Evolutionary conservation across 2,888 invertebrate genomes (phyloP).

Genomic region (Blastobasis lacticolella): DNA sequence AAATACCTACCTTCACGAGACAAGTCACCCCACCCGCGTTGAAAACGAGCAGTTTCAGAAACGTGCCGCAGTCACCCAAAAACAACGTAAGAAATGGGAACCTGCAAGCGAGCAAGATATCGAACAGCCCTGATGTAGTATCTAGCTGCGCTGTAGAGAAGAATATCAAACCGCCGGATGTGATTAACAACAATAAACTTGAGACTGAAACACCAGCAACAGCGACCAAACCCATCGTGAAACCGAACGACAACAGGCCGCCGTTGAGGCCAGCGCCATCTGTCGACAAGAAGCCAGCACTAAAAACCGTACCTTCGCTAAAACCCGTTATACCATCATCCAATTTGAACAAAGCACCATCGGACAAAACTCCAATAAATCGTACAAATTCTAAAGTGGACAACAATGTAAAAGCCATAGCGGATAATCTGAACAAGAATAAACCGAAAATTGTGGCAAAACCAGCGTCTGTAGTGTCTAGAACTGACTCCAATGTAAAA

Average conservation of each 20-base stretch:
- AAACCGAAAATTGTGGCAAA: slow-evolving; percentile 65
- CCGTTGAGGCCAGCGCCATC: slow-evolving; percentile 48
- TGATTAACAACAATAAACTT: slow-evolving; percentile 72
- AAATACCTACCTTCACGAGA: slow-evolving; percentile 61
- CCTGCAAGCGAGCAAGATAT: slow-evolving; percentile 39
- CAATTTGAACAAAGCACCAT: slow-evolving; percentile 35
- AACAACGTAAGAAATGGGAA: slow-evolving; percentile 37
- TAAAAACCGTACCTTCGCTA: slow-evolving; percentile 35
- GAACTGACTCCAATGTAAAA: slow-evolving; percentile 45
- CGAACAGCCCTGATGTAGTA: slow-evolving; percentile 82
- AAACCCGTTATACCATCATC: slow-evolving; percentile 42
- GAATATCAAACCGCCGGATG: slow-evolving; percentile 75
- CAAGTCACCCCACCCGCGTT: slow-evolving; percentile 70
- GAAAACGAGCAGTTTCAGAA: slow-evolving; percentile 55
- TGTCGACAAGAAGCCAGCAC: slow-evolving; percentile 51
- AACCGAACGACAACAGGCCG: slow-evolving; percentile 55
- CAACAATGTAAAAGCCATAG: slow-evolving; percentile 55
- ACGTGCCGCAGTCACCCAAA: slow-evolving; percentile 57
- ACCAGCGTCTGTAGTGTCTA: slow-evolving; percentile 42
- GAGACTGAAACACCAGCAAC: slow-evolving; percentile 61
- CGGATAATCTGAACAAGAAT: slow-evolving; percentile 65
- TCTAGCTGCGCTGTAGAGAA: slow-evolving; percentile 77
- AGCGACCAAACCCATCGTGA: slow-evolving; percentile 53
- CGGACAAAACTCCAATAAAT: slow-evolving; percentile 43
- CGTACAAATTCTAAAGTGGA: slow-evolving; percentile 55